Evolutionary conservation across 2,113 vertebrate genomes (phyloP), one percentile per base, ranked within the genome.

Genomic region (Callocephalon fimbriatum): DNA sequence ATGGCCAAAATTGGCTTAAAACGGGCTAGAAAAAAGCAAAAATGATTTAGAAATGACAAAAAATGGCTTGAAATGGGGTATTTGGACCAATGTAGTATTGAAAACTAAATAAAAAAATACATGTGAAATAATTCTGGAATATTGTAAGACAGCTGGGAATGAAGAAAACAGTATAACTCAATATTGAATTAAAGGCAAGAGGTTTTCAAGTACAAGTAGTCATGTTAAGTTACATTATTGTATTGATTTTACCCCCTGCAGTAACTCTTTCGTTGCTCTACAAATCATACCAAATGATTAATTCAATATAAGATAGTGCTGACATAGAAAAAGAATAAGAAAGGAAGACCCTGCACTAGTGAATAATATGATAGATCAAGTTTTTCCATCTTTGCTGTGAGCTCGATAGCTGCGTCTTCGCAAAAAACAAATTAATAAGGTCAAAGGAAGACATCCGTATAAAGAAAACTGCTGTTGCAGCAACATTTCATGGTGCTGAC

Each of bases 271-370:
- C 84, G 21, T 84, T 88, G 22, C 83, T 92, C 61, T 86, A 63
- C 22, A 88, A 76, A 93, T 87, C n/a, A 80, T 20, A 78, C 17
- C 31, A 70, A 73, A 81, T 82, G 50, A 93, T n/a, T 82, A 90
- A 91, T 93, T 62, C 59, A 27, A 86, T 94, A 90, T 54, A 44
- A 80, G 95, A 86, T 75, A 79, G n/a, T 93, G 87, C 93, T 96
- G 94, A 96, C 9, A 7, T 62, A 47, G 62, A 51, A 80, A 78
- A 54, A 83, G 77, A 85, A 15, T 27, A 75, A 70, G 12, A 71
- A 88, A 87, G 29, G 19, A 66, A 81, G 62, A 71, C 27, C 15
- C 42, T 40, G 25, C 56, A 51, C 38, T 50, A 61, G 44, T 47
- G 45, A 89, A 91, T 63, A 77, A 83, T 48, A 50, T n/a, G 32